Evolutionary conservation across 2,113 vertebrate genomes (phyloP).

Genomic region (Stictonetta naevosa): DNA sequence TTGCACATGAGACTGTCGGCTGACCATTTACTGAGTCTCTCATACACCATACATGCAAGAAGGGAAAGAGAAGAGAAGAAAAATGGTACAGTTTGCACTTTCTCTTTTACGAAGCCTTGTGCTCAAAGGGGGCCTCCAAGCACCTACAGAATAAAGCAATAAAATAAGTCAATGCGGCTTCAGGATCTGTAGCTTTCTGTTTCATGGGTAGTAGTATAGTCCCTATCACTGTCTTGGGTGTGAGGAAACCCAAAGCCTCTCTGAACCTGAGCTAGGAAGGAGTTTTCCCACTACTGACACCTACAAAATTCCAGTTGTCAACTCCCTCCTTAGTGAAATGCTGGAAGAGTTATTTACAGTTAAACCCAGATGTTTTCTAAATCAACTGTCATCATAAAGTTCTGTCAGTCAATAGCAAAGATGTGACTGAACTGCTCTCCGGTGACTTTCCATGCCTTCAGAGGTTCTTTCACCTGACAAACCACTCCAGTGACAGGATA

Average conservation of each 20-base stretch:
- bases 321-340: neutral
- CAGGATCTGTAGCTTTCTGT: neutral
- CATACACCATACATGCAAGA: rapidly evolving
- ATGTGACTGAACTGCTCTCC: neutral
- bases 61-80: neutral
- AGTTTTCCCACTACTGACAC: neutral
- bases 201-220: rapidly evolving
- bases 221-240: neutral
- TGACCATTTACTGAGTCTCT: neutral
- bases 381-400: neutral
- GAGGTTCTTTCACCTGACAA: neutral
- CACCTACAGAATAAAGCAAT: neutral
- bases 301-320: neutral
- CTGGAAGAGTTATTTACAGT: neutral
- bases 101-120: neutral
- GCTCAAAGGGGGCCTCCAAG: neutral
- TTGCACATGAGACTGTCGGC: neutral
- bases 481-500: neutral
- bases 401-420: neutral
- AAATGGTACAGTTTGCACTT: neutral
- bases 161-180: neutral
- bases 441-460: neutral
- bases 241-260: neutral
- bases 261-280: neutral
- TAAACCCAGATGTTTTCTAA: neutral